Conservation (phyloP, 2,797 vertebrate genomes). For the Orestias chungarensis region DNA sequence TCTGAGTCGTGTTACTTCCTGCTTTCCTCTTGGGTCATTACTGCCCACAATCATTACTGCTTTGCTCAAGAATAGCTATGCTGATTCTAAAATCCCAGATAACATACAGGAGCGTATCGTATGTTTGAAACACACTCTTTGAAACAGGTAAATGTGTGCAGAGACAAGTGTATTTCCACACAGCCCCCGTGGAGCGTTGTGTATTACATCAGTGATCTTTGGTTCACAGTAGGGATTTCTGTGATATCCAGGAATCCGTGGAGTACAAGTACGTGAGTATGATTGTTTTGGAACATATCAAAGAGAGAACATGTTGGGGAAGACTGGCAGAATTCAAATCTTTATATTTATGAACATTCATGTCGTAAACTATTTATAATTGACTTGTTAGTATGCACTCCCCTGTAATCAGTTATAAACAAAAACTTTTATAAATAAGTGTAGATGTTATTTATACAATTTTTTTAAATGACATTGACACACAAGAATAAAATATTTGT, state of each 20-base stretch:
- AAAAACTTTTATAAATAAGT: not conserved
- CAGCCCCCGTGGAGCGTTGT: not conserved
- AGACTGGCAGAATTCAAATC: not conserved
- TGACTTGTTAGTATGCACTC: not conserved
- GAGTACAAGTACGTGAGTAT: not conserved
- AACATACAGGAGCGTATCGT: not conserved
- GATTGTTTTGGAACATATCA: not conserved
- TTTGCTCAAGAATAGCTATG: not conserved
- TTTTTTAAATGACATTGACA: too few relatives aligned
- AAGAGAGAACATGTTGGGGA: not conserved
- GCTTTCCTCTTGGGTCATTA: conserved; percentile 9
- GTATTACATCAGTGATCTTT: not conserved
- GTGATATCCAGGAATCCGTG: conserved; percentile 6
- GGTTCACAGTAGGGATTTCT: not conserved
- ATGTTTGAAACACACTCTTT: not conserved
- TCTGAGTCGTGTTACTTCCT: conserved; percentile 10
- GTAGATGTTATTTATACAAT: too few relatives aligned
- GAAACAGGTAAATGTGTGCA: not conserved
- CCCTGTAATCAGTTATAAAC: not conserved
- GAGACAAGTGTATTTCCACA: not conserved
- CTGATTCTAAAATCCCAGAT: conserved; percentile 7
- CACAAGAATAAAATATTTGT: too few relatives aligned
- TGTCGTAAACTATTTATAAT: conserved; percentile 5
- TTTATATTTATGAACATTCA: conserved; percentile 19
- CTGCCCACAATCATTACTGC: conserved; percentile 1